A percentile compares a stretch with the other conserved stretches of the same genome.
Evolutionary conservation across 2,797 vertebrate genomes (phyloP).

Genomic region (Chelon auratus): DNA sequence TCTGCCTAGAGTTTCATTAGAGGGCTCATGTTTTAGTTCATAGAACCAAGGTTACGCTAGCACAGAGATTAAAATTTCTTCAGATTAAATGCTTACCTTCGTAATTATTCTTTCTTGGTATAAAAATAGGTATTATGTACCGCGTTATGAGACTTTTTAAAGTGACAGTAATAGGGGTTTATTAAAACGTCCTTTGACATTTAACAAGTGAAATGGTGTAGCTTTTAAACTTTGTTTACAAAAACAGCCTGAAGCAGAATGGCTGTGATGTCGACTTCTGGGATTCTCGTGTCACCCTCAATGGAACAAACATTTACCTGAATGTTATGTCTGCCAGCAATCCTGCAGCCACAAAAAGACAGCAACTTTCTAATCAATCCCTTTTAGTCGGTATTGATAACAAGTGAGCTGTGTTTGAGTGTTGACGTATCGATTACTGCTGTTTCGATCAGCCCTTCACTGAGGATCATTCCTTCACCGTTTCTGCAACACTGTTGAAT

Average conservation of each 20-base stretch:
- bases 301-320: not conserved
- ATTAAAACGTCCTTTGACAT: too few relatives aligned
- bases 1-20: not conserved
- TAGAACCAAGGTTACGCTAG: not conserved
- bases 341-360: constrained; percentile 34
- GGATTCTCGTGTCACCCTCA: constrained; percentile 2
- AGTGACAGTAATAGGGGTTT: too few relatives aligned
- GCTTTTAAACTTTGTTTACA: not conserved
- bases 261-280: not conserved
- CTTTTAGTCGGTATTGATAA: constrained; percentile 58
- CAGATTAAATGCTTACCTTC: not conserved
- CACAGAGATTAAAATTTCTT: not conserved
- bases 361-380: constrained; percentile 39
- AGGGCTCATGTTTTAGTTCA: not conserved
- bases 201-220: too few relatives aligned
- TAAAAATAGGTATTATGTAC: too few relatives aligned
- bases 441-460: constrained; percentile 51
- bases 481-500: constrained; percentile 24
- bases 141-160: too few relatives aligned
- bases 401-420: constrained; percentile 46
- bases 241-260: not conserved
- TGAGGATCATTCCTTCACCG: constrained; percentile 35
- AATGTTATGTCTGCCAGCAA: constrained; percentile 15
- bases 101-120: too few relatives aligned
- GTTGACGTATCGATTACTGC: constrained; percentile 46